Evolutionary conservation across 1,140 invertebrate genomes (phyloP).

Genomic region (Pararge aegeria): DNA sequence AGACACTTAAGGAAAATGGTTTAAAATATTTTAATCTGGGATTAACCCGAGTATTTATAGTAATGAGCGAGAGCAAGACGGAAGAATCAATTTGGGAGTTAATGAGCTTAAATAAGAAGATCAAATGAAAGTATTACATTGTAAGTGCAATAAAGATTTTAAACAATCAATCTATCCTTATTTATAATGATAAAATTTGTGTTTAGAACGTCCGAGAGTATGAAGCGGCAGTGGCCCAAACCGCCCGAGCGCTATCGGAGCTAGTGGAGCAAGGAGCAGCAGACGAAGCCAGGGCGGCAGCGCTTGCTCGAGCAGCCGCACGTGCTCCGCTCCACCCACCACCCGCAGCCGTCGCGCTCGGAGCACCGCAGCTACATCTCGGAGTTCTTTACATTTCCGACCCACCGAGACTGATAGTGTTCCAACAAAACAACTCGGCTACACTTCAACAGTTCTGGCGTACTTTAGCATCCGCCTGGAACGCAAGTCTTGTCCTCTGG

Average conservation of each 20-base stretch:
- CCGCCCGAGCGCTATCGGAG: slow-evolving; percentile 64
- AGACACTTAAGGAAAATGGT: no score
- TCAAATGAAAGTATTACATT: no score
- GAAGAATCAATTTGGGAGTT: no score
- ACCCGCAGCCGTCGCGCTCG: slow-evolving; percentile 68
- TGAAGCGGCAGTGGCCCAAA: slow-evolving; percentile 59
- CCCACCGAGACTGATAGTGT: slow-evolving; percentile 57
- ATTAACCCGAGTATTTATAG: no score
- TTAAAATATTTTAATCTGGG: no score
- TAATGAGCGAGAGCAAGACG: no score
- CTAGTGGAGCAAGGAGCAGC: slow-evolving; percentile 58
- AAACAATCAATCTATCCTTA: no score
- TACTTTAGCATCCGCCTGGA: slow-evolving; percentile 69
- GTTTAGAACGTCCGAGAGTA: slow-evolving; percentile 60
- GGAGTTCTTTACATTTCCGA: slow-evolving; percentile 66
- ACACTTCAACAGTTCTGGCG: slow-evolving; percentile 66
- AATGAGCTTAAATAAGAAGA: no score
- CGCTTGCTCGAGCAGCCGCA: slow-evolving; percentile 60
- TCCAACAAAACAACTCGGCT: slow-evolving; percentile 68
- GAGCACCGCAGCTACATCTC: slow-evolving; percentile 69
- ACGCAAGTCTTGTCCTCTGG: slow-evolving; percentile 62
- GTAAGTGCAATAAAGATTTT: no score
- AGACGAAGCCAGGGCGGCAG: slow-evolving; percentile 56
- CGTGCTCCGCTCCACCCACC: slow-evolving; percentile 53
- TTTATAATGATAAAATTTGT: background rate